phyloP scores from a whole-genome alignment of 2,113 vertebrate genomes.

The Brienomyrus brachyistius region DNA sequence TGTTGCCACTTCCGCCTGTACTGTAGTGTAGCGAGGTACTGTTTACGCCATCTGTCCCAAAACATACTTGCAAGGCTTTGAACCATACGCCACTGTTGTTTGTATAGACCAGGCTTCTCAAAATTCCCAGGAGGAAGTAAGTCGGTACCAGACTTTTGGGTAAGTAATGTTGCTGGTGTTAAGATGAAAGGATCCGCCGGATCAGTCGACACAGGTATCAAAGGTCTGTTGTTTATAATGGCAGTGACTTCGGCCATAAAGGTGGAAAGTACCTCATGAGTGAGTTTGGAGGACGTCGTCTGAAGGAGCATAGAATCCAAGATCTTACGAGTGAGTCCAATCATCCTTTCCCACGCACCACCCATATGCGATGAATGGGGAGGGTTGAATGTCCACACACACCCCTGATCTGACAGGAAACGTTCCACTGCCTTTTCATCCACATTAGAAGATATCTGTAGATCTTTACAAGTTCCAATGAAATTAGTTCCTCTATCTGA shows the following conservation, averaged over 20 bases:
- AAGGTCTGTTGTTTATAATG: not conserved
- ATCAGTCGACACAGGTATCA: not conserved
- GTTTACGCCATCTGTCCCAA: too few relatives aligned
- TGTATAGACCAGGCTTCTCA: too few relatives aligned
- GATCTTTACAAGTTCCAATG: too few relatives aligned
- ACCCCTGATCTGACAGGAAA: not conserved
- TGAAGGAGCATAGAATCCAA: not conserved
- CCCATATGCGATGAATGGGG: not conserved
- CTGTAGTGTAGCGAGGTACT: too few relatives aligned
- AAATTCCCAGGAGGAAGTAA: too few relatives aligned
- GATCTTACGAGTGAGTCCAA: not conserved
- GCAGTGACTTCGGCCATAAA: not conserved
- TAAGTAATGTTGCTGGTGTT: slow-evolving; percentile 4
- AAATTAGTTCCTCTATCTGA: too few relatives aligned
- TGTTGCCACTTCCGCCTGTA: too few relatives aligned
- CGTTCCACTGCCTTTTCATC: not conserved
- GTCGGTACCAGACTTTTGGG: not conserved
- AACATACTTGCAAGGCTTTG: too few relatives aligned
- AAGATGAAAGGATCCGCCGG: not conserved
- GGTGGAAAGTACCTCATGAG: slow-evolving; percentile 2
- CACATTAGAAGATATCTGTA: too few relatives aligned
- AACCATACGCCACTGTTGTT: too few relatives aligned
- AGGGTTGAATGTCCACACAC: not conserved
- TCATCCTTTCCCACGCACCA: not conserved
- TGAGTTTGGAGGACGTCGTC: not conserved